Evolutionary conservation across 2,888 invertebrate genomes (phyloP).

Genomic region (Megamerina dolium): DNA sequence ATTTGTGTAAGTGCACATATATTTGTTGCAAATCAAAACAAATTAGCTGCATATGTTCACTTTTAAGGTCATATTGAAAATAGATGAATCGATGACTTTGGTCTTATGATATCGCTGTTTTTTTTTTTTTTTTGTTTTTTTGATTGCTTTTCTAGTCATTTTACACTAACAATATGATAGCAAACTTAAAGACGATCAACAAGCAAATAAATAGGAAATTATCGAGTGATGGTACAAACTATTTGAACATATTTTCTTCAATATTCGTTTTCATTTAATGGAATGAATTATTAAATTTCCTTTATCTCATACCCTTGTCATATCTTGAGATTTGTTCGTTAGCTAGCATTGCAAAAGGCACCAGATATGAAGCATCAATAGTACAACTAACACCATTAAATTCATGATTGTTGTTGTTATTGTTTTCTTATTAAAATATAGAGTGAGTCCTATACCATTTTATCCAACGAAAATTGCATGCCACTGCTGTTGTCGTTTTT

Average conservation of each 20-base stretch:
- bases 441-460: background rate
- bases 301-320: background rate
- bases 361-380: too few relatives aligned
- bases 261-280: slow-evolving; percentile 6
- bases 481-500: background rate
- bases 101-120: background rate
- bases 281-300: slow-evolving; percentile 8
- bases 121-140: background rate
- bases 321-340: too few relatives aligned
- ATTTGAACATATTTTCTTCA: too few relatives aligned
- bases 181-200: background rate
- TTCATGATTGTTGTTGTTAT: background rate
- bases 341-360: too few relatives aligned
- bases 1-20: too few relatives aligned
- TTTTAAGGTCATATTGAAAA: too few relatives aligned
- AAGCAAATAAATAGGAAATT: background rate
- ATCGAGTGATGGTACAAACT: background rate
- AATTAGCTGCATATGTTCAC: too few relatives aligned
- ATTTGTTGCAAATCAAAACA: too few relatives aligned
- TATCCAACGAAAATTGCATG: background rate
- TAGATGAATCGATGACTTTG: slow-evolving; percentile 3
- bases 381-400: too few relatives aligned
- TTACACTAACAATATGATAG: slow-evolving; percentile 5
- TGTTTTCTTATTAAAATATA: background rate
- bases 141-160: slow-evolving; percentile 1